Evolutionary conservation across 2,797 vertebrate genomes (phyloP).

Genomic region (Chaetophractus vellerosus): DNA sequence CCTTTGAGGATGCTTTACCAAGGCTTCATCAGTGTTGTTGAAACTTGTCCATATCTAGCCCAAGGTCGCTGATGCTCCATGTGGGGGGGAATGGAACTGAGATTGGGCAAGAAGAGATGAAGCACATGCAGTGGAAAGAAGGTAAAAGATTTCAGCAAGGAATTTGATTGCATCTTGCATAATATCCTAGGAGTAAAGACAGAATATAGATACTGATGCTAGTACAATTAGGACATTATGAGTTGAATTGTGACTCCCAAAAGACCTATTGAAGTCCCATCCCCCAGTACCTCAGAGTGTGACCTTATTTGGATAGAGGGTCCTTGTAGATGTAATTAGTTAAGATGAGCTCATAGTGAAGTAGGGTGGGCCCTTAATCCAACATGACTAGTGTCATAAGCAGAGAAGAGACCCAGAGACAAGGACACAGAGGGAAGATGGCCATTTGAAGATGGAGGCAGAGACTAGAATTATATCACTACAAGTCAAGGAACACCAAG

Average conservation of each 20-base stretch:
- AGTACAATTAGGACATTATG: background rate
- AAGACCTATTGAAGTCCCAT: too few species aligned
- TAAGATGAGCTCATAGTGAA: too few species aligned
- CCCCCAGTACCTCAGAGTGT: too few species aligned
- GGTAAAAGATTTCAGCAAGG: background rate
- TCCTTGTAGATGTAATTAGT: too few species aligned
- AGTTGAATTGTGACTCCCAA: background rate
- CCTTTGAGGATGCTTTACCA: background rate
- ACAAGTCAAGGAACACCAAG: too few species aligned
- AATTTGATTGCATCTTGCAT: background rate
- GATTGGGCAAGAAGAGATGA: background rate
- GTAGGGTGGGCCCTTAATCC: too few species aligned
- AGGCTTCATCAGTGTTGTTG: background rate
- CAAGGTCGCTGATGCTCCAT: background rate
- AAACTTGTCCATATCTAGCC: background rate
- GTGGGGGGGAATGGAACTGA: background rate
- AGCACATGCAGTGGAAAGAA: background rate
- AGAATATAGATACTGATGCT: background rate
- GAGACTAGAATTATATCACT: too few species aligned
- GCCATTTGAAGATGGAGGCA: too few species aligned
- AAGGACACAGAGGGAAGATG: too few species aligned
- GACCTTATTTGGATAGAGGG: too few species aligned
- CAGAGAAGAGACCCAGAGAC: too few species aligned
- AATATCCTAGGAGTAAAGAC: background rate
- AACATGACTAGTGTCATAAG: too few species aligned